A percentile compares a stretch with the other conserved stretches of the same genome.
Conservation (phyloP, 2,113 vertebrate species). For the Sebastes schlegelii region DNA sequence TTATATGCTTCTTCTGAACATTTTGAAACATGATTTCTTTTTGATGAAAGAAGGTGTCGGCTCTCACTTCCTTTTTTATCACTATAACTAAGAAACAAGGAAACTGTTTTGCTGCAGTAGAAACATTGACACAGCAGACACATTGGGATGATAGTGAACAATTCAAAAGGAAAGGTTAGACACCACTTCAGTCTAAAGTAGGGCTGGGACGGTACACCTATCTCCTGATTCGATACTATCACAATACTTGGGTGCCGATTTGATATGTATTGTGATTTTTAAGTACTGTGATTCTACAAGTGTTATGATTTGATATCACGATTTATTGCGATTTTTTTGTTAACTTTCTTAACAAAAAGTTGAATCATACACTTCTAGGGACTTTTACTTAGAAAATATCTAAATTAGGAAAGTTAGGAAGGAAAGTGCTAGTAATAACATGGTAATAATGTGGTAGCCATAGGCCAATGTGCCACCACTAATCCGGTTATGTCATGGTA, state of each 20-base stretch:
- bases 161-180: constrained; percentile 13
- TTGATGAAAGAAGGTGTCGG: not conserved
- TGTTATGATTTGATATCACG: too few species aligned
- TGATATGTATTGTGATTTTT: too few species aligned
- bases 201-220: too few species aligned
- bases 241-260: too few species aligned
- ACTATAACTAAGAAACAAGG: constrained; percentile 10
- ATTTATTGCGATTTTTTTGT: too few species aligned
- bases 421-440: not conserved
- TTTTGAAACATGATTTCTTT: not conserved
- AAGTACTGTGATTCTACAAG: too few species aligned
- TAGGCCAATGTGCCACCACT: not conserved
- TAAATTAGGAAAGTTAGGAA: too few species aligned
- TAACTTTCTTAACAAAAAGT: too few species aligned
- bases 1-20: not conserved
- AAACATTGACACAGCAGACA: not conserved
- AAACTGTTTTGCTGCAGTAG: not conserved
- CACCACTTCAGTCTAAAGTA: constrained; percentile 13
- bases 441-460: not conserved
- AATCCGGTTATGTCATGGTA: not conserved
- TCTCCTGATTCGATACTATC: too few species aligned
- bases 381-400: too few species aligned
- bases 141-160: too few species aligned
- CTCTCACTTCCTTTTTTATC: not conserved
- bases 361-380: too few species aligned